A percentile compares a stretch with the other conserved stretches of the same genome.
Evolutionary conservation across 2,797 vertebrate species (phyloP).

Genomic region (Hyperoplus lanceolatus): DNA sequence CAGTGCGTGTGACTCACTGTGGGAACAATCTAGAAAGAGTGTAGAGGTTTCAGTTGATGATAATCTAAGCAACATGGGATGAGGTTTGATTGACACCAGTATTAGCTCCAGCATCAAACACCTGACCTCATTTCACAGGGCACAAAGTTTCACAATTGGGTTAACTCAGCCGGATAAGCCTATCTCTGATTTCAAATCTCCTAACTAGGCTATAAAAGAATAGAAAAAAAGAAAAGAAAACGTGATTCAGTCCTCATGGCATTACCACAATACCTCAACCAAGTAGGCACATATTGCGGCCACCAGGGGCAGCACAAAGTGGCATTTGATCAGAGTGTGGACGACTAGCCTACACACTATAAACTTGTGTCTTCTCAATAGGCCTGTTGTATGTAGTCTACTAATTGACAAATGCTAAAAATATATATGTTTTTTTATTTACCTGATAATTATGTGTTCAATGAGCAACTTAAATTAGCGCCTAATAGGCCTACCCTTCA

Average conservation of each 20-base stretch:
- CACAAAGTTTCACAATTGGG: not conserved
- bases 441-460: too few relatives aligned
- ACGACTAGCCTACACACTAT: too few relatives aligned
- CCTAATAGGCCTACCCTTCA: too few relatives aligned
- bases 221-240: not conserved
- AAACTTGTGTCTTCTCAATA: too few relatives aligned
- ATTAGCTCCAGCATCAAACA: not conserved
- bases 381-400: too few relatives aligned
- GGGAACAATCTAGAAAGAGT: not conserved
- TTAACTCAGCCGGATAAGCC: not conserved
- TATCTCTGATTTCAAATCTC: not conserved
- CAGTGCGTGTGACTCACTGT: constrained; percentile 1
- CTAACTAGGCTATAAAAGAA: not conserved
- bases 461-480: too few relatives aligned
- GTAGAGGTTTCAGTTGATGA: not conserved
- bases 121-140: not conserved
- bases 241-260: not conserved
- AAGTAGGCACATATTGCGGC: not conserved
- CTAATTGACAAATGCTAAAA: too few relatives aligned
- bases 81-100: not conserved
- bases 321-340: too few relatives aligned
- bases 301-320: not conserved
- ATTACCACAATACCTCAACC: not conserved
- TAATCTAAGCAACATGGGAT: not conserved
- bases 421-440: too few relatives aligned